Evolutionary conservation across 2,888 invertebrate species (phyloP), one percentile per base, ranked within the genome.

Genomic region (Patella pellucida): DNA sequence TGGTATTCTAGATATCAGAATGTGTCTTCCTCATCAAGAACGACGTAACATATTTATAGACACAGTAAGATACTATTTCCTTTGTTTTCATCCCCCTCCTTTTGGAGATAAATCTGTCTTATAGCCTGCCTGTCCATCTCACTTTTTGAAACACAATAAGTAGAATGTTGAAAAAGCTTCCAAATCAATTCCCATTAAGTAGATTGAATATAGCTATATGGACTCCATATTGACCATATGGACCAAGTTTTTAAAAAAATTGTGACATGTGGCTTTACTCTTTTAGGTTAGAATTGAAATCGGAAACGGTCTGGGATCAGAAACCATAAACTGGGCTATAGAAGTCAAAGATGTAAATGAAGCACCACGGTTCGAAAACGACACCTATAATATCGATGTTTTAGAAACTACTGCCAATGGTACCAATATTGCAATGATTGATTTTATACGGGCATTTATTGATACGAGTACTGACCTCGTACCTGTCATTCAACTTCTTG

Each of bases 271-370:
- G 51, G 19, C 51, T 27, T 69, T 12, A n/a, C 15, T 7, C 19
- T 31, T 54, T 16, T 19, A 27, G 52, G 27, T 23, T 51, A 9
- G n/a, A 19, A 19, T 71, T 19, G 52, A 52, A 62, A 51, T 72
- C 7, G 68, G 27, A 19, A 73, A 73, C 52, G 52, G 27, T 16
- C 73, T 68, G 2, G 68, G 68, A 12, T 52, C 16, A n/a, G 73
- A 52, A 27, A 27, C 50, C 2, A 19, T 73, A 16, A 52, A 27
- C 31, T 73, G 73, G 73, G 54, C 14, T 3, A n/a, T 73, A 3
- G 51, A 19, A 19, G 68, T 73, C 9, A 27, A 50, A 52, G 73
- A 73, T 12, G 31, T 73, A 9, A 73, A 73, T 68, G 73, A 73
- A 19, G 52, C 52, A 3, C 73, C 73, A 41, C 14, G 3, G 2